Conservation (phyloP, 2,888 invertebrate species). For the Amphipoea lucens region DNA sequence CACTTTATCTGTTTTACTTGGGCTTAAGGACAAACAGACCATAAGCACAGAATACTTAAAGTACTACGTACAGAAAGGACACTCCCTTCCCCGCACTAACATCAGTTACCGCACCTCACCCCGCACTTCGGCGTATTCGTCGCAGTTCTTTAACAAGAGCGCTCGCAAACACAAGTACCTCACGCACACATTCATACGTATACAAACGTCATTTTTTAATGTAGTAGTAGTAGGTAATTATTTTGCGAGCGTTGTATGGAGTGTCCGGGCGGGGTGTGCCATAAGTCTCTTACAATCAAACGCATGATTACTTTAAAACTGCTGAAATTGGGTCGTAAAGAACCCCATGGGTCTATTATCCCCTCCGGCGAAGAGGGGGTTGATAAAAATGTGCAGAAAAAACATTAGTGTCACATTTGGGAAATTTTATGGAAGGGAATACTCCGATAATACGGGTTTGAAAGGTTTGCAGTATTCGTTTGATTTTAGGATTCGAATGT, state of each 20-base stretch:
- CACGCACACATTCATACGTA: too few species aligned
- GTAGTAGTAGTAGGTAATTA: too few species aligned
- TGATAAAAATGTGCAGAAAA: constrained; percentile 27
- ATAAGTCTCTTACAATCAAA: not conserved
- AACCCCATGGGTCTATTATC: constrained; percentile 4
- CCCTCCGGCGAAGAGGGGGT: not conserved
- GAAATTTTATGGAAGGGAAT: constrained; percentile 22
- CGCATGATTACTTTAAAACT: constrained; percentile 28
- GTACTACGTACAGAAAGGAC: too few species aligned
- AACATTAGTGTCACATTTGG: constrained; percentile 37
- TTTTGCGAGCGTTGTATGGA: too few species aligned
- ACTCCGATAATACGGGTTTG: constrained; percentile 11
- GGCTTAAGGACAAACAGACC: not conserved
- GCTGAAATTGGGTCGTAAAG: constrained; percentile 28
- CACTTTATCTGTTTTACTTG: not conserved
- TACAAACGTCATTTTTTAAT: too few species aligned
- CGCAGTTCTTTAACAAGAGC: too few species aligned
- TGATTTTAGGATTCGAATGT: not conserved
- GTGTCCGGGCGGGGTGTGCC: too few species aligned
- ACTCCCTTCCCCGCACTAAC: too few species aligned
- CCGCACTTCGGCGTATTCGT: too few species aligned
- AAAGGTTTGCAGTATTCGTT: constrained; percentile 2
- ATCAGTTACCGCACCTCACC: too few species aligned
- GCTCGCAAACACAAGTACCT: too few species aligned
- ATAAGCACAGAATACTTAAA: too few species aligned